Evolutionary conservation across 2,888 invertebrate species (phyloP).

Genomic region (Orthosia cruda): DNA sequence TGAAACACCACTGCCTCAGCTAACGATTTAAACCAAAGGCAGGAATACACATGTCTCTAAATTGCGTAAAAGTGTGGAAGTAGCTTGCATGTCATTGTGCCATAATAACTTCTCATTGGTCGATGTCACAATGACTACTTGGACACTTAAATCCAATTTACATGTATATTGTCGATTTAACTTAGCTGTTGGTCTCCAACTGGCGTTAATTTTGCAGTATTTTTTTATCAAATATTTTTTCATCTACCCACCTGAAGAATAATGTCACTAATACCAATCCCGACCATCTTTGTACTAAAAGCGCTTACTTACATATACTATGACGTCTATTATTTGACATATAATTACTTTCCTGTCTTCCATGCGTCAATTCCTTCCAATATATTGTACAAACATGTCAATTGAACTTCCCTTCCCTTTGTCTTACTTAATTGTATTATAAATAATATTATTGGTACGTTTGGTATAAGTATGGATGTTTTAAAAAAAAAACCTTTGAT

Average conservation of each 20-base stretch:
- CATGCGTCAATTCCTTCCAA: conserved; percentile 91
- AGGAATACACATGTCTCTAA: too few relatives aligned
- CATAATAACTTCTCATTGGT: too few relatives aligned
- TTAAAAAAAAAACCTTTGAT: not conserved
- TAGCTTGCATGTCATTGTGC: too few relatives aligned
- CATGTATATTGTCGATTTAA: too few relatives aligned
- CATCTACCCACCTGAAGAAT: conserved; percentile 3
- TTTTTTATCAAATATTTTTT: too few relatives aligned
- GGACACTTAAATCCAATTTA: too few relatives aligned
- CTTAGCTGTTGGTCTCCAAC: too few relatives aligned
- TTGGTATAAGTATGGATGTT: conserved; percentile 22
- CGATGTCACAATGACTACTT: too few relatives aligned
- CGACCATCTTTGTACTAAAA: conserved; percentile 18
- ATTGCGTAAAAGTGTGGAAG: too few relatives aligned
- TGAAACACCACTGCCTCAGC: too few relatives aligned
- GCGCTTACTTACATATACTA: conserved; percentile 30
- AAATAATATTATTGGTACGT: conserved; percentile 20
- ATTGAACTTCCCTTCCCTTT: conserved; percentile 78
- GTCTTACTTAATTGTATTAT: conserved; percentile 26
- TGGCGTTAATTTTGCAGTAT: too few relatives aligned
- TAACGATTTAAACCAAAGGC: too few relatives aligned
- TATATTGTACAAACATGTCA: conserved; percentile 88
- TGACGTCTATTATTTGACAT: conserved; percentile 63
- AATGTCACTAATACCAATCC: not conserved
- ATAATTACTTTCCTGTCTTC: conserved; percentile 87